Base-by-base conservation (phyloP, 53 echinoderm and acorn worm species). In the Antedon mediterranea region DNA sequence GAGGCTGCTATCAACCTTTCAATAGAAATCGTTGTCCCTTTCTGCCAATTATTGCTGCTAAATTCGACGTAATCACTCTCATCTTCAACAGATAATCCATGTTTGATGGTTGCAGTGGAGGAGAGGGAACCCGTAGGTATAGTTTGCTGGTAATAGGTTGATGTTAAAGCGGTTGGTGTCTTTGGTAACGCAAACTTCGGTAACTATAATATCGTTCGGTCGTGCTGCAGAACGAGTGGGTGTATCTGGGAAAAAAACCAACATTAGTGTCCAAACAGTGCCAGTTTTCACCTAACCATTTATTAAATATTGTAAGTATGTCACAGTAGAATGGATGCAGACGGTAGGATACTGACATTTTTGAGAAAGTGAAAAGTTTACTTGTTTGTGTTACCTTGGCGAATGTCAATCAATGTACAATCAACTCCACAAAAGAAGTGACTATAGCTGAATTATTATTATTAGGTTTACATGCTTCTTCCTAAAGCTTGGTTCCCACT, bases 181-280 rank as follows among this genome's bases (percentile, higher is more conserved):
- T 81, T 84, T 83, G 37, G 80, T 85, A 34, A 93, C 94, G 0
- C 80, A 76, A 0, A 89, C 85, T 30, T 86, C 89, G 11, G 74
- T 31, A 43, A 93, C 78, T 43, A 88, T 80, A 43, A 88, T 86
- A 42, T 75, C 81, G 31, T 88, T 88, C 23, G 94, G 94, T 33
- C 72, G 78, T 9, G 89, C 88, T 29, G 90, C 83, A 28, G 73
- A 77, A 0, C 81, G 72, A 30, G 57, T 71, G 15, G 78, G 76
- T 0, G 57, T 28, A 42, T 88, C 90, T 90, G 75, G 31, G 30
- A 74, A 33, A n/a, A n/a, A n/a, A n/a, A n/a, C n/a, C n/a, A n/a
- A n/a, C n/a, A n/a, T n/a, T n/a, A n/a, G n/a, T n/a, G n/a, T n/a
- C n/a, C n/a, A n/a, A n/a, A n/a, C n/a, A n/a, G n/a, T n/a, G n/a